Evolutionary conservation across 2,888 invertebrate genomes (phyloP).

Genomic region (Apamea sordens): DNA sequence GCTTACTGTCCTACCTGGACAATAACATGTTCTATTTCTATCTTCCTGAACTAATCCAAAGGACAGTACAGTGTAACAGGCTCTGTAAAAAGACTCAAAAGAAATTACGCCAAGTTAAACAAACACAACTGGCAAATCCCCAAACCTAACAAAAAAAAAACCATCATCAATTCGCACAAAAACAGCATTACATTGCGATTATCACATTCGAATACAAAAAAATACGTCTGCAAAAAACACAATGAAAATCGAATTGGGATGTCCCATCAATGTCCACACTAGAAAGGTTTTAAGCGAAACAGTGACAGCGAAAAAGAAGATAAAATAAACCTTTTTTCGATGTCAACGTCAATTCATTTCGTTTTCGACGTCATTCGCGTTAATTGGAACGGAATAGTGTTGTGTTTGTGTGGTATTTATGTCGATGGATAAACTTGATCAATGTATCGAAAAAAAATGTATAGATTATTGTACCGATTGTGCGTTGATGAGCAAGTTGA

Average conservation of each 20-base stretch:
- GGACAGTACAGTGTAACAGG: not conserved
- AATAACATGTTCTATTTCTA: no score
- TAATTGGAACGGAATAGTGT: conserved; percentile 63
- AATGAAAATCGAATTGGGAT: conserved; percentile 58
- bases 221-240: conserved; percentile 40
- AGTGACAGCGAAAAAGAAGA: conserved; percentile 18
- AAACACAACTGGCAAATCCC: not conserved
- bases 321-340: conserved; percentile 25
- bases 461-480: conserved; percentile 47
- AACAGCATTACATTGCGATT: conserved; percentile 22
- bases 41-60: not conserved
- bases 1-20: no score
- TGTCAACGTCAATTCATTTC: conserved; percentile 51
- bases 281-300: conserved; percentile 48
- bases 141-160: not conserved
- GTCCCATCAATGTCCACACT: conserved; percentile 45
- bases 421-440: conserved; percentile 55
- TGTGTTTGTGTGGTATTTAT: conserved; percentile 46
- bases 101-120: not conserved
- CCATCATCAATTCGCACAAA: conserved; percentile 12
- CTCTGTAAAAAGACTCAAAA: not conserved
- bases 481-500: conserved; percentile 35
- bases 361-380: conserved; percentile 43
- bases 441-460: conserved; percentile 47
- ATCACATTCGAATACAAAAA: conserved; percentile 11